Percentiles rank a stretch among this genome's conserved stretches.
Conservation (phyloP, 2,888 invertebrate genomes). For the Teleiodes luculella region DNA sequence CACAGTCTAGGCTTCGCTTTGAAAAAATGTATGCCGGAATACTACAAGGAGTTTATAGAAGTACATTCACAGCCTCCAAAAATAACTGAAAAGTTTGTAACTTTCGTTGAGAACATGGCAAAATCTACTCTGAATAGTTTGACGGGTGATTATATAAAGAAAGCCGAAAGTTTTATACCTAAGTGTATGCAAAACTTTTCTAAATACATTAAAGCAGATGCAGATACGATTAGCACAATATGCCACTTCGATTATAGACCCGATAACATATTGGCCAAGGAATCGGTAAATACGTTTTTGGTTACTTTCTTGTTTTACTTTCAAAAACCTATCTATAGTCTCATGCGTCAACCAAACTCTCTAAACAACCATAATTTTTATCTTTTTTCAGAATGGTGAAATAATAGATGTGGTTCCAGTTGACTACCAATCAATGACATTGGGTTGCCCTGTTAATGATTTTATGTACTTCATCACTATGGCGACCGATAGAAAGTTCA, state of each 20-base stretch:
- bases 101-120: constrained; percentile 23
- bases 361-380: too few relatives aligned
- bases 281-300: constrained; percentile 35
- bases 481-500: too few relatives aligned
- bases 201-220: constrained; percentile 29
- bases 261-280: constrained; percentile 49
- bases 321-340: too few relatives aligned
- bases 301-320: too few relatives aligned
- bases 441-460: too few relatives aligned
- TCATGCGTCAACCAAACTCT: too few relatives aligned
- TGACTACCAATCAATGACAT: too few relatives aligned
- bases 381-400: too few relatives aligned
- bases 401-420: too few relatives aligned
- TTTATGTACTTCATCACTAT: too few relatives aligned
- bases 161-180: constrained; percentile 28
- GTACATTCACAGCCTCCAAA: constrained; percentile 15
- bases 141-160: constrained; percentile 29
- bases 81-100: constrained; percentile 31
- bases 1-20: constrained; percentile 34
- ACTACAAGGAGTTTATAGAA: constrained; percentile 25
- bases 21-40: constrained; percentile 29
- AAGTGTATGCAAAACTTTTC: constrained; percentile 29
- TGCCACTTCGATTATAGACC: constrained; percentile 56
- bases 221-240: constrained; percentile 30
- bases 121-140: constrained; percentile 22